phyloP scores from a whole-genome alignment of 1,140 invertebrate genomes.

The Eumaeus atala region DNA sequence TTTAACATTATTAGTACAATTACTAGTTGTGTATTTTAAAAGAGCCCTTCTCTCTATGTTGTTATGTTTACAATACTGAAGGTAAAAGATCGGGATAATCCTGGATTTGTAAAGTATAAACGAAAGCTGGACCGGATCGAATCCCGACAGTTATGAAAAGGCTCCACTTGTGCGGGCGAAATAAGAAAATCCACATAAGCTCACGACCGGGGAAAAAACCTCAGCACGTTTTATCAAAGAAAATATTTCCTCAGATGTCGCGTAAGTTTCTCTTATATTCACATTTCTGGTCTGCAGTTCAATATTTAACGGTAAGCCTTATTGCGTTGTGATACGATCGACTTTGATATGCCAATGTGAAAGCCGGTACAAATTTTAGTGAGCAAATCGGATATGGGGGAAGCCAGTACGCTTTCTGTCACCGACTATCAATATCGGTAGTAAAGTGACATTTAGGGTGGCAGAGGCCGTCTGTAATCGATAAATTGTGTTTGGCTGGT shows the following conservation, averaged over 20 bases:
- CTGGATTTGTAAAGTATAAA: constrained; percentile 39
- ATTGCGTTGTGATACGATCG: constrained; percentile 29
- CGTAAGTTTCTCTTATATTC: constrained; percentile 43
- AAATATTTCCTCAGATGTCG: constrained; percentile 60
- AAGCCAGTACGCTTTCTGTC: constrained; percentile 49
- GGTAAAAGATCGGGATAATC: constrained; percentile 29
- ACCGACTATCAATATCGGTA: constrained; percentile 66
- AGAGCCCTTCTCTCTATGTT: no score
- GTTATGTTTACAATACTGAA: constrained; percentile 4
- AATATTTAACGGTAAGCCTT: constrained; percentile 15
- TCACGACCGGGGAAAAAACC: constrained; percentile 42
- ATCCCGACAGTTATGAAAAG: constrained; percentile 66
- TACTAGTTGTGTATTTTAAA: no score
- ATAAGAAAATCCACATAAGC: constrained; percentile 55
- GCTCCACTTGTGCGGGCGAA: constrained; percentile 43
- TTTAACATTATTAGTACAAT: no score
- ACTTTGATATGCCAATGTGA: constrained; percentile 17
- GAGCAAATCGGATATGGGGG: constrained; percentile 39
- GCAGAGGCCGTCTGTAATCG: constrained; percentile 59
- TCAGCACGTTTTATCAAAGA: constrained; percentile 54
- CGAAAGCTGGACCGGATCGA: constrained; percentile 48
- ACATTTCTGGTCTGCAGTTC: constrained; percentile 22
- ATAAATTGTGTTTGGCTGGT: constrained; percentile 60
- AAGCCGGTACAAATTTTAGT: constrained; percentile 21
- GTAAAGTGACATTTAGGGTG: constrained; percentile 65